Percentiles rank a stretch among this genome's conserved stretches.
These are phyloP conservation scores for Lithophane ornitopus DNA, from an alignment of 2,888 invertebrate genomes.

Conservation along the genomic window DNA sequence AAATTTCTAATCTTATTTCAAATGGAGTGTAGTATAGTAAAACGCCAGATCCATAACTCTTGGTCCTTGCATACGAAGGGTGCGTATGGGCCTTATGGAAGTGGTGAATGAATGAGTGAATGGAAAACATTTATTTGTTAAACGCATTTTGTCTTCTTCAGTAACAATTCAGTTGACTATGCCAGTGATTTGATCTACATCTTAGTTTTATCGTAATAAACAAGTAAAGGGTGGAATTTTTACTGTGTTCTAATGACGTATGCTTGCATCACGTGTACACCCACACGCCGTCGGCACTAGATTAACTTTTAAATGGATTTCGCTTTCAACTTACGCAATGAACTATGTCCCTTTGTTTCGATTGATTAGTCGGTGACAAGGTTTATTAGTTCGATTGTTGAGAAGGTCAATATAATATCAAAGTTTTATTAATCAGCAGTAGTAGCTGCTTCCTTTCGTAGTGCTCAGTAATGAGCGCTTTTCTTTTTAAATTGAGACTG, in stretches of 20 bases:
- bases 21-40: no score
- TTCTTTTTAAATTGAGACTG: neutral
- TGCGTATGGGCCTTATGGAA: neutral
- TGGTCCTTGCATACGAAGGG: neutral
- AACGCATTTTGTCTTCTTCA: neutral
- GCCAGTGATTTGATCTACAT: neutral
- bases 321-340: slow-evolving; percentile 35
- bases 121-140: neutral
- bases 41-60: neutral
- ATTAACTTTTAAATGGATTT: slow-evolving; percentile 61
- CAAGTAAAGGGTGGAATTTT: slow-evolving; percentile 3
- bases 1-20: no score
- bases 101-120: neutral
- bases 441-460: neutral
- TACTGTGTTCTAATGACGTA: slow-evolving; percentile 1
- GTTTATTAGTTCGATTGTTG: slow-evolving; percentile 6
- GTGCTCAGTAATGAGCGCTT: neutral
- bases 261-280: slow-evolving; percentile 45
- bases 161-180: neutral
- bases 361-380: slow-evolving; percentile 14
- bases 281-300: slow-evolving; percentile 31
- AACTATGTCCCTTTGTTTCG: slow-evolving; percentile 13
- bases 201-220: neutral
- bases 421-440: neutral
- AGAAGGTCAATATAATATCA: slow-evolving; percentile 12